Conservation (phyloP, 1,140 invertebrate genomes). For the Tetramorium parvispinum region DNA sequence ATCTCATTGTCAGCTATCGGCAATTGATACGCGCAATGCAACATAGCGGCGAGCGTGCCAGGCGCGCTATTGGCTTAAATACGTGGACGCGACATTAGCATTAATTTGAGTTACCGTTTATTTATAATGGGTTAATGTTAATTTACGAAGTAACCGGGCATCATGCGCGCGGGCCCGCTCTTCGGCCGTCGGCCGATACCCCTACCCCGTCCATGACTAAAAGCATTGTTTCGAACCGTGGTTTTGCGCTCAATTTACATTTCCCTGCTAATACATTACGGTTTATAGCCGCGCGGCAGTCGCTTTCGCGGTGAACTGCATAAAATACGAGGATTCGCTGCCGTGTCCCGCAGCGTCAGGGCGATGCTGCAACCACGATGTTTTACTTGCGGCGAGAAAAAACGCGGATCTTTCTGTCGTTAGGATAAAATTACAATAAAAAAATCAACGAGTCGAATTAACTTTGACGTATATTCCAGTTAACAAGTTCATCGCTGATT, state of each 20-base stretch:
- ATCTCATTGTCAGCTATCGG: background rate
- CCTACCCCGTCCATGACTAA: conserved; percentile 71
- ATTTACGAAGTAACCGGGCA: conserved; percentile 78
- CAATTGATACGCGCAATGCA: conserved; percentile 8
- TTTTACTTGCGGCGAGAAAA: conserved; percentile 67
- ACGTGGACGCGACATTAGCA: conserved; percentile 76
- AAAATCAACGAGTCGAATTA: conserved; percentile 13
- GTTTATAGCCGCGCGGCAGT: conserved; percentile 77
- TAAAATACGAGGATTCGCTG: conserved; percentile 77
- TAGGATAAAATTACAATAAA: conserved; percentile 13
- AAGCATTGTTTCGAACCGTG: conserved; percentile 81
- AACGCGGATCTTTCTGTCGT: conserved; percentile 64
- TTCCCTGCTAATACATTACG: conserved; percentile 81
- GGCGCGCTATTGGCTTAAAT: conserved; percentile 75
- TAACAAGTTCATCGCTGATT: background rate
- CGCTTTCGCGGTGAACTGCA: conserved; percentile 76
- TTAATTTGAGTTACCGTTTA: conserved; percentile 82
- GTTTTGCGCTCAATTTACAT: conserved; percentile 82
- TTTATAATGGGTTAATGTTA: conserved; percentile 82
- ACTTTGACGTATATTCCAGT: background rate
- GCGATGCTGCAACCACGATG: conserved; percentile 62
- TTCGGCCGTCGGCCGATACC: conserved; percentile 47
- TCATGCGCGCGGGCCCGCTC: conserved; percentile 48
- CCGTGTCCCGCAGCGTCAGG: conserved; percentile 66
- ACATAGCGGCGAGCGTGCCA: background rate